These are phyloP conservation scores for Cryptoprocta ferox DNA, from an alignment of 2,797 vertebrate species.

Conservation along the genomic window DNA sequence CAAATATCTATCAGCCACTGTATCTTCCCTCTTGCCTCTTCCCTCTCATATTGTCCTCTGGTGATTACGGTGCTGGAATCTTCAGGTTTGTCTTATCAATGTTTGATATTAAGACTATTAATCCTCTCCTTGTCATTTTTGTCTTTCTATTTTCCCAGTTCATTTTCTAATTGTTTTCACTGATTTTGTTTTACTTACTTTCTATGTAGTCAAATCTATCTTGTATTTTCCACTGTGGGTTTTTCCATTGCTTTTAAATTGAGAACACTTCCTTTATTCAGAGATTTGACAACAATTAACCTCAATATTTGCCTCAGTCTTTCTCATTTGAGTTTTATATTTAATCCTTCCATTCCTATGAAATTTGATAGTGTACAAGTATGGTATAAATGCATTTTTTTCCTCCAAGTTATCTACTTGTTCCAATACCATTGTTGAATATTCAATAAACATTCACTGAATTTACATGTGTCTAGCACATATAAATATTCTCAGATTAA, in stretches of 20 bases:
- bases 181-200: constrained; percentile 14
- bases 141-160: neutral
- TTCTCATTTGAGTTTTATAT: constrained; percentile 24
- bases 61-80: neutral
- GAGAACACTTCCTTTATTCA: constrained; percentile 1
- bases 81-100: neutral
- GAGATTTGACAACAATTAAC: constrained; percentile 17
- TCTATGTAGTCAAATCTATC: neutral
- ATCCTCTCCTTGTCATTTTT: neutral
- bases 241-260: constrained; percentile 23
- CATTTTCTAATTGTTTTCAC: neutral
- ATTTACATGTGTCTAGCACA: neutral
- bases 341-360: neutral
- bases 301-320: neutral
- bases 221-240: neutral
- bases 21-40: neutral
- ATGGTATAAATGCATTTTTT: neutral
- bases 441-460: neutral
- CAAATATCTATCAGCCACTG: neutral
- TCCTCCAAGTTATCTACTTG: neutral
- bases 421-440: neutral
- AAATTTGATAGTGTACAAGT: neutral
- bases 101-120: neutral
- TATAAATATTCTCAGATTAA: neutral
- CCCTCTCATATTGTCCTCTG: neutral